Conservation (phyloP, 1,140 invertebrate species). For the Xylocopa sonorina region DNA sequence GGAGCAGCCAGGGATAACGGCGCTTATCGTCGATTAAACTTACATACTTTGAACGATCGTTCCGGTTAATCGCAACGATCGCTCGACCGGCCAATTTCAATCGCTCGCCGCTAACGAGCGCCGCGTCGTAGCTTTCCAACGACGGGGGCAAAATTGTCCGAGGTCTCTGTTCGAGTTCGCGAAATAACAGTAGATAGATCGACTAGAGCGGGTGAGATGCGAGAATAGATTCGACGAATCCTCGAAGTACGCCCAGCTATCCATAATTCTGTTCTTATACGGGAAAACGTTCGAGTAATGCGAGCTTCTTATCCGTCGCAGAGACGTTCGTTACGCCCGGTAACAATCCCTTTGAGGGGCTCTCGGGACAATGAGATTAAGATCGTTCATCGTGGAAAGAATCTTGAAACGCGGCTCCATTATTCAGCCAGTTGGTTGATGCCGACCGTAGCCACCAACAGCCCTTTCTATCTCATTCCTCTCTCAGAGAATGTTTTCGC, state of each 20-base stretch:
- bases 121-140: neutral
- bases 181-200: neutral
- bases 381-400: conserved; percentile 27
- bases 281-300: neutral
- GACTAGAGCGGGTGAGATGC: too few relatives aligned
- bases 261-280: neutral
- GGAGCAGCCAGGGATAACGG: conserved; percentile 25
- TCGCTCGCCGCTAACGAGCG: conserved; percentile 16
- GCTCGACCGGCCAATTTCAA: conserved; percentile 15
- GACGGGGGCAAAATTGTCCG: neutral
- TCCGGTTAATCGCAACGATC: conserved; percentile 30
- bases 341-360: conserved; percentile 13
- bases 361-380: conserved; percentile 22
- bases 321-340: conserved; percentile 11
- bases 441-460: neutral
- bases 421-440: conserved; percentile 6
- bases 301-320: neutral
- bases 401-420: conserved; percentile 28
- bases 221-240: neutral
- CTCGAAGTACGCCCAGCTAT: neutral
- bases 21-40: conserved; percentile 43
- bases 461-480: neutral
- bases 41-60: conserved; percentile 22
- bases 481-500: conserved; percentile 40
- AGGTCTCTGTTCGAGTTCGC: neutral